Evolutionary conservation across 2,113 vertebrate species (phyloP).

Genomic region (Malurus alboscapulatus): DNA sequence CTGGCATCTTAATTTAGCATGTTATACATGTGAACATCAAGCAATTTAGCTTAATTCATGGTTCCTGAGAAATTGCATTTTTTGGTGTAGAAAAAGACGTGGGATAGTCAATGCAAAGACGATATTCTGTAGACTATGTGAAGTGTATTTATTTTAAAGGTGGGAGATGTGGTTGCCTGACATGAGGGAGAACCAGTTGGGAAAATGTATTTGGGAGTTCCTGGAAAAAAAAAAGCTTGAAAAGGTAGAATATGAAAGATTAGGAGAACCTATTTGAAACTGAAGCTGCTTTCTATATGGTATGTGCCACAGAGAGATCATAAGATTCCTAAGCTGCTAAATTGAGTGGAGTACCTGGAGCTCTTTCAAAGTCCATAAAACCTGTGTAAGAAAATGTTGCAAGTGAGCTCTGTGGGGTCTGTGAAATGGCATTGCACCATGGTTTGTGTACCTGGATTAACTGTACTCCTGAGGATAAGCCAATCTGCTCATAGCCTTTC

Average conservation of each 20-base stretch:
- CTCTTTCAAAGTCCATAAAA: not conserved
- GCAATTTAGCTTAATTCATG: not conserved
- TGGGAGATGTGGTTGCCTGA: not conserved
- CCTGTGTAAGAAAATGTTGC: not conserved
- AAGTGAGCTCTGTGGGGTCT: not conserved
- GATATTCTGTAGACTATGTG: not conserved
- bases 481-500: not conserved
- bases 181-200: not conserved
- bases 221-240: not conserved
- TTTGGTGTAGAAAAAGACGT: not conserved
- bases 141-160: not conserved
- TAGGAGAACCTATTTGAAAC: not conserved
- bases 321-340: not conserved
- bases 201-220: not conserved
- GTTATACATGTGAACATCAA: not conserved
- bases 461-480: conserved; percentile 36
- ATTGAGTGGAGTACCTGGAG: not conserved
- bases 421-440: not conserved
- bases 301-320: not conserved
- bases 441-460: conserved; percentile 39
- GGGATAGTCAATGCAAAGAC: not conserved
- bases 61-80: not conserved
- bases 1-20: not conserved
- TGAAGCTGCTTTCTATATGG: not conserved
- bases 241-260: not conserved